Evolutionary conservation across 2,113 vertebrate species (phyloP).

Genomic region (Dasyprocta punctata): DNA sequence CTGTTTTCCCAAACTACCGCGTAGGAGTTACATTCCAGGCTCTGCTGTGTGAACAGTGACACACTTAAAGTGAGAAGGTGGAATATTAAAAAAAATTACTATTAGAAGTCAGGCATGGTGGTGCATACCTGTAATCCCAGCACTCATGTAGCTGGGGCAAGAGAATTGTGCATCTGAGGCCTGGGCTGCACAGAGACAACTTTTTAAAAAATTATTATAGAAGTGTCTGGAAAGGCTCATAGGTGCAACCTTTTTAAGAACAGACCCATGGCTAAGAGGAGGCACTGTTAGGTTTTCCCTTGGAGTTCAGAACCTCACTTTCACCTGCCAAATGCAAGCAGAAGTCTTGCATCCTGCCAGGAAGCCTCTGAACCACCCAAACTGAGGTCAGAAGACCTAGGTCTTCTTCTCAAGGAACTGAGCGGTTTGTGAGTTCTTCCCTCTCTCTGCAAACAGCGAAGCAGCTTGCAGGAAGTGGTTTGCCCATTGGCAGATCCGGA

Average conservation of each 20-base stretch:
- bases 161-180: too few species aligned
- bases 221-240: background rate
- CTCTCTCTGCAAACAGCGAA: background rate
- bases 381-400: background rate
- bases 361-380: background rate
- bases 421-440: background rate
- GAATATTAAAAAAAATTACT: background rate
- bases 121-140: background rate
- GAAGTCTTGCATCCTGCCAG: background rate
- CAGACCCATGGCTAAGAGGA: background rate
- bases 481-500: background rate
- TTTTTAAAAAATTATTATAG: background rate
- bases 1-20: background rate
- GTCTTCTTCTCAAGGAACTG: background rate
- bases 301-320: background rate
- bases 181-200: too few species aligned
- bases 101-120: background rate
- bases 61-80: background rate
- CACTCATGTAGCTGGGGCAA: background rate
- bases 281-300: background rate
- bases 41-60: background rate
- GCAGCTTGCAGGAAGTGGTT: background rate
- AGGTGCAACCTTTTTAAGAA: background rate
- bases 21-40: background rate
- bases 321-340: background rate